Evolutionary conservation across 2,113 vertebrate genomes (phyloP), one percentile per base, ranked within the genome.

Genomic region (Taurulus bubalis): DNA sequence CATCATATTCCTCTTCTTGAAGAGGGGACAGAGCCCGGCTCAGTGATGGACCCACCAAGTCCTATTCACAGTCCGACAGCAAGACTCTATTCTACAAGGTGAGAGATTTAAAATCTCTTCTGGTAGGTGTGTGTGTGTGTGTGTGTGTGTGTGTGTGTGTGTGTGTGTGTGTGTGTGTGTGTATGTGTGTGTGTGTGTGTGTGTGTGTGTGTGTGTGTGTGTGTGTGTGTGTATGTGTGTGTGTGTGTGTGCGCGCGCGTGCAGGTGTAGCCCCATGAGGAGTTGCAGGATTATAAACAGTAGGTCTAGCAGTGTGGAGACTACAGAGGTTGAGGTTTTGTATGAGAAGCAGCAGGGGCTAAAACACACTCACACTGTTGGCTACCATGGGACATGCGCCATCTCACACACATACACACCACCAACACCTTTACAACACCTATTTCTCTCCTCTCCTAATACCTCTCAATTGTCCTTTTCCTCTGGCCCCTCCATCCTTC

Each of bases 1-100:
- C 91, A 94, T 94, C 93, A 94, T 91, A 90, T 91, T 91, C 86
- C 81, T 86, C 88, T 81, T 77, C 85, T 85, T 87, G 85, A 84
- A 81, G 78, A 80, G 88, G 84, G 82, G 86, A 90, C 80, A 77
- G 68, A 84, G 83, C 76, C 16, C 24, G 22, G 84, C 77, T 80
- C 87, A 45, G 82, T 77, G 79, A 89, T 56, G 85, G 80, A 90
- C 85, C 85, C 72, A 79, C 85, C 80, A 80, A 87, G 85, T 84
- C 73, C 70, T 60, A 28, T 58, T 55, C 83, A 60, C 72, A 71
- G 80, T 71, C 75, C 69, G 59, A 67, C 72, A 62, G 64, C 65
- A 78, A 60, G 77, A 80, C 67, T 86, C 80, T 78, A 77, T 90
- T 83, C 78, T 65, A 72, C 81, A 82, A 88, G 86, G 85, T 89